Evolutionary conservation across 2,888 invertebrate species (phyloP), one percentile per base, ranked within the genome.

Genomic region (Pilophorus perplexus): DNA sequence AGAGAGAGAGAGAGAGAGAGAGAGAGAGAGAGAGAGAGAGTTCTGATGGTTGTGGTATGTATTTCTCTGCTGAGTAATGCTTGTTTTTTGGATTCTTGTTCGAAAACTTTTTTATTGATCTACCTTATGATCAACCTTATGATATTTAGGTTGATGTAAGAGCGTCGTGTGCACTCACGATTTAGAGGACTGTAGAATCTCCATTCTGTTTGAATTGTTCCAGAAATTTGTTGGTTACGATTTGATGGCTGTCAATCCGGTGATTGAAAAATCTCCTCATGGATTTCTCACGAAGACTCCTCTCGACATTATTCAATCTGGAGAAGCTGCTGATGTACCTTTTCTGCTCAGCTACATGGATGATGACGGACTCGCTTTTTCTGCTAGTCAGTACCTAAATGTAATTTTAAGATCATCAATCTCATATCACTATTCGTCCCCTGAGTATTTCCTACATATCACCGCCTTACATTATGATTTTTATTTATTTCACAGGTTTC

Each of bases 181-280:
- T n/a, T n/a, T n/a, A n/a, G n/a, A n/a, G n/a, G n/a, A n/a, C n/a
- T n/a, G n/a, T n/a, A n/a, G n/a, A n/a, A n/a, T n/a, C n/a, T n/a
- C n/a, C n/a, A n/a, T n/a, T n/a, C n/a, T n/a, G n/a, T n/a, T n/a
- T n/a, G n/a, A n/a, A n/a, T n/a, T n/a, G n/a, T n/a, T 55, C 2
- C 38, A 55, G 55, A 14, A 37, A 10, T 55, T n/a, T 23, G 22
- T 55, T n/a, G 20, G 16, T 2, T 55, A 37, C n/a, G 55, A 55
- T 22, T 8, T 10, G 10, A 55, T 55, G 55, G 8, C 33, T 1
- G 5, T 22, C 22, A 2, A 10, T 1, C 52, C 52, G 10, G 33
- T 52, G 6, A 12, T 52, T 52, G 52, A 52, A 18, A 27, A 25
- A 52, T 6, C 14, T 1, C 25, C 23, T 8, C 14, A 22, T 8